Evolutionary conservation across 2,113 vertebrate genomes (phyloP).

Genomic region (Burhinus bistriatus): DNA sequence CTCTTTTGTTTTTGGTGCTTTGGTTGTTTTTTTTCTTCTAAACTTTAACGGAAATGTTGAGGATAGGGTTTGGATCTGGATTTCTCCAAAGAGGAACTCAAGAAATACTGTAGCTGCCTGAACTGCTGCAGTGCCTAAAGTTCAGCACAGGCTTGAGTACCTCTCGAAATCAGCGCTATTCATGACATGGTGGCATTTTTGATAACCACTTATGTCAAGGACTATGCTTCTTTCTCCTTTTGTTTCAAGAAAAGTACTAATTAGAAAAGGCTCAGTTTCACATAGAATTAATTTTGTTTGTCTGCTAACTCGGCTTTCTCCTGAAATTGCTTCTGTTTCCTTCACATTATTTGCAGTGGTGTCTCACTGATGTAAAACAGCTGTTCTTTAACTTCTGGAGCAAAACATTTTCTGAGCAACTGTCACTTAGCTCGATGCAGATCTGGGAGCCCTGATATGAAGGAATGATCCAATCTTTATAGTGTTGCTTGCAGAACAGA

Average conservation of each 20-base stretch:
- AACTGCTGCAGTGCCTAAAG: neutral
- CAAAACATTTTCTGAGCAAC: neutral
- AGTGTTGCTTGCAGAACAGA: neutral
- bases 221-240: neutral
- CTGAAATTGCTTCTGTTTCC: neutral
- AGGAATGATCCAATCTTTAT: neutral
- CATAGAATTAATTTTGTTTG: neutral
- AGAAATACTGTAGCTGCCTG: neutral
- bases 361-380: neutral
- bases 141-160: neutral
- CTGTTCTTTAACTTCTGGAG: neutral
- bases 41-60: neutral
- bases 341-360: neutral
- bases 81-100: neutral
- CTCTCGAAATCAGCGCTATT: neutral
- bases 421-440: neutral
- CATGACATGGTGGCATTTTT: neutral
- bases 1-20: neutral
- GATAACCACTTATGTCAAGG: neutral
- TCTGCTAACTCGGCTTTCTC: neutral
- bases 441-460: neutral
- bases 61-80: neutral
- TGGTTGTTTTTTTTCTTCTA: neutral
- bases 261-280: neutral
- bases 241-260: neutral